phyloP scores from a whole-genome alignment of 2,888 invertebrate genomes.

The Sarcophaga caerulescens region DNA sequence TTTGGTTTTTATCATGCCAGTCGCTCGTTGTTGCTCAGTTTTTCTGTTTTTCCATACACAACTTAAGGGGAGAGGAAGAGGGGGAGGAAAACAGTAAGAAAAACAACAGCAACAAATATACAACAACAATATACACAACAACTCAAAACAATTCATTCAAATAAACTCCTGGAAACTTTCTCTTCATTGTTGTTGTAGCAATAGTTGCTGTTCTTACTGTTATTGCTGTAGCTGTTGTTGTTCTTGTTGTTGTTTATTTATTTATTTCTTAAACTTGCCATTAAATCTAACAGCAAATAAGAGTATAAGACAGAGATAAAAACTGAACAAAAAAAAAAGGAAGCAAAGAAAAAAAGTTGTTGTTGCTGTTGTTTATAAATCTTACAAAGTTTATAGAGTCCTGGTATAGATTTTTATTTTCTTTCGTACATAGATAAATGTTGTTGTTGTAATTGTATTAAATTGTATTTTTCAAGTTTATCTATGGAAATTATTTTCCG shows the following conservation, averaged over 20 bases:
- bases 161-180: constrained; percentile 48
- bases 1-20: constrained; percentile 10
- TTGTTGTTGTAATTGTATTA: constrained; percentile 52
- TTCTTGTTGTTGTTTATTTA: constrained; percentile 28
- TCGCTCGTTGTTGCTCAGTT: constrained; percentile 1
- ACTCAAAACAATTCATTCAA: constrained; percentile 41
- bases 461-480: constrained; percentile 67
- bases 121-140: background rate
- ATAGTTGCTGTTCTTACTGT: background rate
- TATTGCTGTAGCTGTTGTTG: constrained; percentile 9
- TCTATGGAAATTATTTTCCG: constrained; percentile 71
- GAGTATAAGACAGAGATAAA: constrained; percentile 25
- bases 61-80: background rate
- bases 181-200: background rate
- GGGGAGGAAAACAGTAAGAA: background rate
- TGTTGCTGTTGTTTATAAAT: constrained; percentile 31
- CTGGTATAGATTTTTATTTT: constrained; percentile 20
- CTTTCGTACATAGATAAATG: background rate
- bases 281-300: constrained; percentile 65
- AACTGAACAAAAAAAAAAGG: constrained; percentile 30
- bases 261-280: constrained; percentile 64
- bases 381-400: constrained; percentile 24
- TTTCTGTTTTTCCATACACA: background rate
- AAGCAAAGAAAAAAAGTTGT: constrained; percentile 36
- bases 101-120: too few relatives aligned